Evolutionary conservation across 2,113 vertebrate genomes (phyloP), one percentile per base, ranked within the genome.

Genomic region (Malurus melanocephalus): DNA sequence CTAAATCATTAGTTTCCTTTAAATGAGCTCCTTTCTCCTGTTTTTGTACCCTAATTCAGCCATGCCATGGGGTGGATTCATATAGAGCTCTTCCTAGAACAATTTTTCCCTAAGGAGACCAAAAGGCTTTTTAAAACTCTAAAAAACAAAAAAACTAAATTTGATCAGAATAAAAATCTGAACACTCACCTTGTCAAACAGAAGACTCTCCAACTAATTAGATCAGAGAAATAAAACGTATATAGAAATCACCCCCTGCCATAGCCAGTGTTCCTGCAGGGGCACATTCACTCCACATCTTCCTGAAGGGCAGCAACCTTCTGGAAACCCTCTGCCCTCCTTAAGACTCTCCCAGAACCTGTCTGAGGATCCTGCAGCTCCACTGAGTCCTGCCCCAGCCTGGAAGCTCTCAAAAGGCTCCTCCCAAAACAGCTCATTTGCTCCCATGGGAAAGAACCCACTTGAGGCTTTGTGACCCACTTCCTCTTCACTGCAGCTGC

Each of bases 361-460:
- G 4, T 2, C 32, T 64, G 8, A 84, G 13, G 4, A 66, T 56
- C 18, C 33, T 52, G 6, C 19, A 87, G 9, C 24, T 87, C 13
- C 17, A 26, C 0, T 7, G 2, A 60, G 5, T 35, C 48, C 28
- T 38, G 1, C 2, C 35, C 51, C 4, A 72, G 4, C 11, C n/a
- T 30, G 8, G 3, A 12, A 74, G 13, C 28, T 74, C 42, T 59
- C 14, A 27, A 32, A 60, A 87, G 79, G 2, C 59, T 53, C 45
- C 17, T 53, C 38, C 32, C 55, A 68, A 66, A 80, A 26, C 23
- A 87, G 13, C 14, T 76, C 12, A 26, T 8, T 42, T 53, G 11
- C 9, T 53, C 7, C 33, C 18, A 53, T 21, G 13, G 9, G 13
- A 68, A 69, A 3, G 5, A 82, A 4, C 11, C 28, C 48, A 62